Conservation (phyloP, 2,888 invertebrate species). For the Notodonta ziczac region DNA sequence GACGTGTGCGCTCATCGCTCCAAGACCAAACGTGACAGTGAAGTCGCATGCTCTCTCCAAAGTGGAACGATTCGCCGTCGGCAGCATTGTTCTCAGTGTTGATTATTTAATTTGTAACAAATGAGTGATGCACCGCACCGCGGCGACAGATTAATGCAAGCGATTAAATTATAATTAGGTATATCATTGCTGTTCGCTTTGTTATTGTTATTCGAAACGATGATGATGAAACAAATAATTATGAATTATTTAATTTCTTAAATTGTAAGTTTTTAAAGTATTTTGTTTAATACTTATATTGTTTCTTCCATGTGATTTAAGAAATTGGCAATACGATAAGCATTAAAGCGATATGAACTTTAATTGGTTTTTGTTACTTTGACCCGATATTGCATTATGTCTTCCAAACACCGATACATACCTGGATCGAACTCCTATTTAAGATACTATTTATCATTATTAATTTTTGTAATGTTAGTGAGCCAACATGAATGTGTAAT, state of each 20-base stretch:
- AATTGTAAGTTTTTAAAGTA: slow-evolving; percentile 69
- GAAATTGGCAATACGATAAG: slow-evolving; percentile 79
- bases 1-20: too few relatives aligned
- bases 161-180: slow-evolving; percentile 23
- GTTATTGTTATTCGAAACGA: slow-evolving; percentile 77
- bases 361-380: slow-evolving; percentile 13
- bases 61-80: background rate
- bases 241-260: slow-evolving; percentile 72
- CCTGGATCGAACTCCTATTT: background rate
- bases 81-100: background rate
- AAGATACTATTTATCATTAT: too few relatives aligned
- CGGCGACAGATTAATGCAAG: slow-evolving; percentile 4
- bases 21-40: too few relatives aligned
- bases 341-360: slow-evolving; percentile 60
- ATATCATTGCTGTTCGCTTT: slow-evolving; percentile 65
- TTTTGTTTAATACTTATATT: slow-evolving; percentile 72
- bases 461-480: too few relatives aligned
- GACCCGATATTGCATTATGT: background rate
- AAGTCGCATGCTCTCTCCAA: background rate
- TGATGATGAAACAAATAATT: slow-evolving; percentile 51
- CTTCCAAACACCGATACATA: background rate
- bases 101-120: background rate
- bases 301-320: slow-evolving; percentile 81
- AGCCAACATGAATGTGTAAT: background rate
- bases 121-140: background rate